Evolutionary conservation across 1,140 invertebrate genomes (phyloP).

Genomic region (Sycobia sp.): DNA sequence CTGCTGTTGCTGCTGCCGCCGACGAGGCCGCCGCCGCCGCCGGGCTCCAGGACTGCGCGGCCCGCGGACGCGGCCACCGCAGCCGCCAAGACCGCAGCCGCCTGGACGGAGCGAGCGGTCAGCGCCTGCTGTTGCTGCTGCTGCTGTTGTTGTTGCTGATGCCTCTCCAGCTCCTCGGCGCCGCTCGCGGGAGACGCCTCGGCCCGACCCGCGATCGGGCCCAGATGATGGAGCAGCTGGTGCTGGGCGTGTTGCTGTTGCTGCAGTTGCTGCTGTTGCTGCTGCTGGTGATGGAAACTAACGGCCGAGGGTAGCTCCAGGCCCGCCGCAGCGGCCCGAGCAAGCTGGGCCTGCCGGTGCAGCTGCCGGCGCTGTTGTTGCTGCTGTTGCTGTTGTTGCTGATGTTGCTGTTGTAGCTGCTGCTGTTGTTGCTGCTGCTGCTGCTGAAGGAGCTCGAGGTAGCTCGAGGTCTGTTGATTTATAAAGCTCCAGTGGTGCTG

Average conservation of each 20-base stretch:
- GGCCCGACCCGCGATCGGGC: no score
- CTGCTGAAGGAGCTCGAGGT: background rate
- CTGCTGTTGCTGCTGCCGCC: background rate
- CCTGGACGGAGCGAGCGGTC: slow-evolving; percentile 16
- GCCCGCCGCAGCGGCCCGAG: background rate
- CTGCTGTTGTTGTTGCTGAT: no score
- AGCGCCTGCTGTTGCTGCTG: no score
- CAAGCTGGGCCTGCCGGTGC: background rate
- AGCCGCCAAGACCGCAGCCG: slow-evolving; percentile 20
- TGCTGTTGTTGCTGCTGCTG: background rate
- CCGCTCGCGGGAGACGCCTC: background rate
- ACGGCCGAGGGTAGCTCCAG: no score
- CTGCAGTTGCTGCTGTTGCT: slow-evolving; percentile 2
- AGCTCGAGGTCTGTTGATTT: no score
- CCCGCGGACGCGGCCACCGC: slow-evolving; percentile 26
- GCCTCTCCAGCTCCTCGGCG: background rate
- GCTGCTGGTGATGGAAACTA: no score
- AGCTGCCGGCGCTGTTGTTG: background rate
- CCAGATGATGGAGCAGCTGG: no score
- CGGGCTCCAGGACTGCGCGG: slow-evolving; percentile 17
- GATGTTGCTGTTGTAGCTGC: slow-evolving; percentile 7
- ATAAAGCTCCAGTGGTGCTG: no score
- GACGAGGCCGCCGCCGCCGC: background rate
- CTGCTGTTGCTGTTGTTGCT: background rate
- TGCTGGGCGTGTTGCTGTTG: background rate